Percentiles rank a stretch among this genome's conserved stretches.
phyloP scores from a whole-genome alignment of 2,797 vertebrate species.

The Sebastes kiyomatsui region DNA sequence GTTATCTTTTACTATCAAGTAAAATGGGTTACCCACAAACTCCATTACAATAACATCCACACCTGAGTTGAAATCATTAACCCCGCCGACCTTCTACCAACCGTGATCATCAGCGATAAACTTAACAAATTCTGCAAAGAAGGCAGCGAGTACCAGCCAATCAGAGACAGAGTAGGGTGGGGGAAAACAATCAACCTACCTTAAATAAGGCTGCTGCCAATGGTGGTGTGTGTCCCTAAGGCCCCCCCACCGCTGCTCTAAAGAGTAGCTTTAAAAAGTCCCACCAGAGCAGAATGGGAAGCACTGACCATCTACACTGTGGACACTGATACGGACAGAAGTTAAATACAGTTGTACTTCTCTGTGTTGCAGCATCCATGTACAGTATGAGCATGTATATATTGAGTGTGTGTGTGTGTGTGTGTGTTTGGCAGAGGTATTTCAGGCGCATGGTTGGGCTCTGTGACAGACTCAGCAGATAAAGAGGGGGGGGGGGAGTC shows the following conservation, averaged over 20 bases:
- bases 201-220: background rate
- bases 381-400: background rate
- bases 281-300: background rate
- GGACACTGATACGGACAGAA: background rate
- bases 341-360: background rate
- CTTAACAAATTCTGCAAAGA: too few species aligned
- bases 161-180: background rate
- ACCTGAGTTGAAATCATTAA: too few species aligned
- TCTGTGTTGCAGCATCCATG: background rate
- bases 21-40: too few species aligned
- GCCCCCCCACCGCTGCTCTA: background rate
- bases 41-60: too few species aligned
- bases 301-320: background rate
- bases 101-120: background rate
- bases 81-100: background rate
- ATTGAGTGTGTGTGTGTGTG: background rate
- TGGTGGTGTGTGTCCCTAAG: background rate
- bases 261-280: background rate
- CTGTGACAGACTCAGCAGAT: constrained; percentile 58
- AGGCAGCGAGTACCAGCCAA: background rate
- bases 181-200: background rate
- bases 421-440: constrained; percentile 65
- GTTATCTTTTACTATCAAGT: too few species aligned
- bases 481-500: constrained; percentile 43
- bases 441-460: constrained; percentile 71